Base-by-base conservation (phyloP, 2,888 invertebrate genomes). In the Nomada goodeniana region DNA sequence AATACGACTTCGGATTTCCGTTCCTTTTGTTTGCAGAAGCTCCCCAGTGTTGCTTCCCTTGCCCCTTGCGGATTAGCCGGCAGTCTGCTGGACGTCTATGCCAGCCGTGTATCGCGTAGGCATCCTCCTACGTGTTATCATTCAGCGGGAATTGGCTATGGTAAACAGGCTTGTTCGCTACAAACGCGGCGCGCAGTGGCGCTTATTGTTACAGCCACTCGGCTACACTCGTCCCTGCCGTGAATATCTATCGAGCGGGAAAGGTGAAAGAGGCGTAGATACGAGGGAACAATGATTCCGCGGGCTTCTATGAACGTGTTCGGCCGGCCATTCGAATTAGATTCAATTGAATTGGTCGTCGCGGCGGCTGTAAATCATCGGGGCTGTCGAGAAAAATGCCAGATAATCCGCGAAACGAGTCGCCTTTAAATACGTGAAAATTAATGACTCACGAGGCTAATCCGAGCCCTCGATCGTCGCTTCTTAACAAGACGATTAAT, bases 61-160 rank as follows among this genome's bases (percentile, higher is more conserved):
- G 15, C 70, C 59, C 52, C 47, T 55, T 65, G 53, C 53, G 67
- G 76, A 83, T 80, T 75, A 74, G 80, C 60, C 72, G 71, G 60
- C 29, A 50, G 83, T 83, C 85, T 85, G 78, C 57, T n/a, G 76
- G 55, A 63, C 78, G 72, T 87, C 87, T 83, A 76, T 76, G 70
- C 61, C 4, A 36, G 76, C 74, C 75, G 63, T 80, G 77, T 67
- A 61, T 64, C 44, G 65, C 78, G 76, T 64, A 63, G 80, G 86
- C 74, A 70, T 75, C 85, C 77, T 75, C 87, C 87, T 80, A 87
- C 87, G 80, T 85, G 53, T 72, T 68, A 70, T 76, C 86, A 76
- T 86, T 84, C 78, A 68, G 36, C 63, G 50, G 44, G 80, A 86
- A 86, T 83, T 76, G 65, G 80, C 74, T 71, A 59, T 53, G 72